Conservation (phyloP, 2,888 invertebrate genomes). For the Ornithoptera alexandrae region DNA sequence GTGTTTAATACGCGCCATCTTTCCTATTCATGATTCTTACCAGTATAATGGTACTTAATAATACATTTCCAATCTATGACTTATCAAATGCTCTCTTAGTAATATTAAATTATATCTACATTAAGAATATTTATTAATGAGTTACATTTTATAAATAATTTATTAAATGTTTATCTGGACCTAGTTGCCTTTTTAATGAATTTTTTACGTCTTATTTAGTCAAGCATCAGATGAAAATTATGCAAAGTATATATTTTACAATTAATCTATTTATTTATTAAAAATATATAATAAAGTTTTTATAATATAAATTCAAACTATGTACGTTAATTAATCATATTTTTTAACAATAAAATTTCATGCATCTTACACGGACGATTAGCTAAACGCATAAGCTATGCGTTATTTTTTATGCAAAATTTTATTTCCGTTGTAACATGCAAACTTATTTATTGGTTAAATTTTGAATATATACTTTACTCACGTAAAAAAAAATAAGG, state of each 20-base stretch:
- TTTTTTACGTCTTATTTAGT: conserved; percentile 14
- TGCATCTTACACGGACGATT: background rate
- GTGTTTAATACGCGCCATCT: background rate
- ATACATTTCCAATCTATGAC: conserved; percentile 13
- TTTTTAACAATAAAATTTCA: background rate
- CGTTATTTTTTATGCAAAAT: conserved; percentile 9
- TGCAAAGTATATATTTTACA: background rate
- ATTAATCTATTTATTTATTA: background rate
- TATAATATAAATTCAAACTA: background rate
- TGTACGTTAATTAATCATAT: background rate
- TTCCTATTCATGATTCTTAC: conserved; percentile 3
- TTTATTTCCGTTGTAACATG: conserved; percentile 9
- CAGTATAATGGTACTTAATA: conserved; percentile 19
- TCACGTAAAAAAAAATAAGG: conserved; percentile 14
- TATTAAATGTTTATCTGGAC: conserved; percentile 12
- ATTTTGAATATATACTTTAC: conserved; percentile 25
- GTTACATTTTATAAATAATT: conserved; percentile 11
- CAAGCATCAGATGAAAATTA: background rate
- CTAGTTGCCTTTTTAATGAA: conserved; percentile 14
- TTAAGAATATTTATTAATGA: conserved; percentile 9
- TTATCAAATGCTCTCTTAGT: conserved; percentile 25
- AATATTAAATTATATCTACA: conserved; percentile 23
- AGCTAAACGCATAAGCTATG: background rate
- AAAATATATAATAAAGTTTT: background rate
- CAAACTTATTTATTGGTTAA: conserved; percentile 18